Evolutionary conservation across 2,113 vertebrate species (phyloP).

Genomic region (Oenanthe melanoleuca): DNA sequence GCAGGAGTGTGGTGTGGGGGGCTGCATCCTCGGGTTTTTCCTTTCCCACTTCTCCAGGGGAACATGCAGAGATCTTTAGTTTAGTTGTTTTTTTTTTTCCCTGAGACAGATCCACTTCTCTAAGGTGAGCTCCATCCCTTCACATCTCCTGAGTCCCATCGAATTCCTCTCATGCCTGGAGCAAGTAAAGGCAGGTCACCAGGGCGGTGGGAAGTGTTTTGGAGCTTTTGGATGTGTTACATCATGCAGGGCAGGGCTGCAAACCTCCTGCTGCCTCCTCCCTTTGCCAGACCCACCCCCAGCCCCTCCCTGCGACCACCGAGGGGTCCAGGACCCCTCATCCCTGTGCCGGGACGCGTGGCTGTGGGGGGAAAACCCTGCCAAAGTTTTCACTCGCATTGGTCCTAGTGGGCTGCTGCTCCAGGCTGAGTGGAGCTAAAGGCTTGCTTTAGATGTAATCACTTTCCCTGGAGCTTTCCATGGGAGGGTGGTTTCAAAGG

Average conservation of each 20-base stretch:
- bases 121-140: background rate
- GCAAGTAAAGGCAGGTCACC: conserved; percentile 39
- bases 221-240: background rate
- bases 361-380: background rate
- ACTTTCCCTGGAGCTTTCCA: conserved; percentile 21
- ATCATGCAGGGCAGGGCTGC: background rate
- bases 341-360: fast-evolving
- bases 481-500: conserved; percentile 1
- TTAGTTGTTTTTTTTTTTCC: no score
- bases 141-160: fast-evolving
- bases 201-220: background rate
- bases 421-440: background rate
- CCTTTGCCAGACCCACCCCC: fast-evolving
- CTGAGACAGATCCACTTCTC: background rate
- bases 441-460: background rate
- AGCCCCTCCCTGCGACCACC: fast-evolving
- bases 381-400: fast-evolving
- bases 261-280: background rate
- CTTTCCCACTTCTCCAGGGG: background rate
- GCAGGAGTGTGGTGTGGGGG: background rate
- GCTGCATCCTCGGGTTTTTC: background rate
- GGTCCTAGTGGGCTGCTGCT: background rate
- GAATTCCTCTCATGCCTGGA: conserved; percentile 18
- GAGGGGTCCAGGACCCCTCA: fast-evolving
- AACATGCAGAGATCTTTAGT: background rate